phyloP scores from a whole-genome alignment of 2,888 invertebrate species.

The Uropetala carovei region DNA sequence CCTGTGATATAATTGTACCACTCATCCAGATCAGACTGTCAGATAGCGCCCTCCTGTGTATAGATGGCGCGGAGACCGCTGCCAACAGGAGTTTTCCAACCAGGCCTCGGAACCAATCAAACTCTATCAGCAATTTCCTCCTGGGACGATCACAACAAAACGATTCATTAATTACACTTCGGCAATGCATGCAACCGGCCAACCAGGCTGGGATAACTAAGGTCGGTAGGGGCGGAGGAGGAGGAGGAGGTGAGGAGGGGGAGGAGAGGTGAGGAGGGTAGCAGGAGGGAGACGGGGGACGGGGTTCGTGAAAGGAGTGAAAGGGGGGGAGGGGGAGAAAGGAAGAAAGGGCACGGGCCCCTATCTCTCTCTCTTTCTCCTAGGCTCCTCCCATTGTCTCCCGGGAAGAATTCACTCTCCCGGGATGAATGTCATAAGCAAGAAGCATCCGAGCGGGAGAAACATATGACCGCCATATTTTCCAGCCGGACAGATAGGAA shows the following conservation, averaged over 20 bases:
- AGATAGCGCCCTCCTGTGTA: conserved; percentile 39
- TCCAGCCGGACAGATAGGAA: conserved; percentile 60
- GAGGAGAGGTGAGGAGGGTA: background rate
- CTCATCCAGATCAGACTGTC: conserved; percentile 57
- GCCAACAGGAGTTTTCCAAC: conserved; percentile 37
- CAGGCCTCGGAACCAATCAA: conserved; percentile 46
- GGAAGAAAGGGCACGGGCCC: background rate
- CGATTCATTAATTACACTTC: conserved; percentile 59
- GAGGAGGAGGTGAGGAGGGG: background rate
- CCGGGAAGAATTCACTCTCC: conserved; percentile 40
- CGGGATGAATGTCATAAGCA: conserved; percentile 58
- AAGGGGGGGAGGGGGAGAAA: background rate
- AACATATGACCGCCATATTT: conserved; percentile 62
- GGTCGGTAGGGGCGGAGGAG: background rate
- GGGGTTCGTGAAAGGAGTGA: background rate
- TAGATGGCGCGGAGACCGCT: conserved; percentile 22
- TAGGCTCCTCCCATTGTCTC: conserved; percentile 51
- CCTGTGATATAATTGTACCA: conserved; percentile 54
- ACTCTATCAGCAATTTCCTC: conserved; percentile 57
- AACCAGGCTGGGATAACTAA: conserved; percentile 41
- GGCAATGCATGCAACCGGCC: conserved; percentile 57
- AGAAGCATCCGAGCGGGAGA: conserved; percentile 45
- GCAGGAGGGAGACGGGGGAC: background rate
- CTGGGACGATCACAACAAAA: conserved; percentile 57
- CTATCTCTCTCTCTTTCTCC: background rate